phyloP scores from a whole-genome alignment of 2,888 invertebrate genomes.

The Pandemis cinnamomeana region DNA sequence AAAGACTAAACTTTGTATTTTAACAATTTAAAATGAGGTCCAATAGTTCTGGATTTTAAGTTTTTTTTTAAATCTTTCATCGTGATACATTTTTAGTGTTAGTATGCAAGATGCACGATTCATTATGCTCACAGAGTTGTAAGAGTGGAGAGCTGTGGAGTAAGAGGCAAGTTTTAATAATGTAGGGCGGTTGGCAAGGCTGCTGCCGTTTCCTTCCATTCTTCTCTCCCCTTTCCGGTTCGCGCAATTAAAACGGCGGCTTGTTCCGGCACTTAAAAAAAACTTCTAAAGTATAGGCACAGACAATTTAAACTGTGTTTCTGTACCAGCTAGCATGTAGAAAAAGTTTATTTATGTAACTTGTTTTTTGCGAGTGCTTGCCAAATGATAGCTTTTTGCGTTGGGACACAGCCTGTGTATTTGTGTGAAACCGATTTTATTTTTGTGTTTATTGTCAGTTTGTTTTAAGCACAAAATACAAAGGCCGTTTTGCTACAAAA shows the following conservation, averaged over 20 bases:
- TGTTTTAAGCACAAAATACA: no score
- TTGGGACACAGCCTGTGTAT: background rate
- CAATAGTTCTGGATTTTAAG: no score
- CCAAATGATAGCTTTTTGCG: constrained; percentile 26
- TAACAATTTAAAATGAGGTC: background rate
- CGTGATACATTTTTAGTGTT: constrained; percentile 56
- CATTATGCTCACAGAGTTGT: constrained; percentile 71
- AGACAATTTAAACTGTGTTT: constrained; percentile 72
- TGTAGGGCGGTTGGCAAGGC: constrained; percentile 81
- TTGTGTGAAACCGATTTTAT: background rate
- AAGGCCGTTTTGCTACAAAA: no score
- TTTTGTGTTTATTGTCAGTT: background rate
- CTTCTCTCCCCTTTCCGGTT: constrained; percentile 82
- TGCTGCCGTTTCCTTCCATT: constrained; percentile 80
- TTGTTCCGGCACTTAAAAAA: constrained; percentile 81
- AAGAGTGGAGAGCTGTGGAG: constrained; percentile 67
- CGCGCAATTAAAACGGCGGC: constrained; percentile 82
- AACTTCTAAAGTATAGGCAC: constrained; percentile 79
- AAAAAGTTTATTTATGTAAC: constrained; percentile 47
- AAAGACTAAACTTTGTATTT: background rate
- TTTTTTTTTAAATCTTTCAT: constrained; percentile 5
- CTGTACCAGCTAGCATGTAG: constrained; percentile 64
- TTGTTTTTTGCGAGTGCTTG: constrained; percentile 45
- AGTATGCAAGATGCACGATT: constrained; percentile 71
- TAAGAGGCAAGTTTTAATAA: constrained; percentile 83